Conservation (phyloP, 2,888 invertebrate genomes). For the Entomobrya proxima region DNA sequence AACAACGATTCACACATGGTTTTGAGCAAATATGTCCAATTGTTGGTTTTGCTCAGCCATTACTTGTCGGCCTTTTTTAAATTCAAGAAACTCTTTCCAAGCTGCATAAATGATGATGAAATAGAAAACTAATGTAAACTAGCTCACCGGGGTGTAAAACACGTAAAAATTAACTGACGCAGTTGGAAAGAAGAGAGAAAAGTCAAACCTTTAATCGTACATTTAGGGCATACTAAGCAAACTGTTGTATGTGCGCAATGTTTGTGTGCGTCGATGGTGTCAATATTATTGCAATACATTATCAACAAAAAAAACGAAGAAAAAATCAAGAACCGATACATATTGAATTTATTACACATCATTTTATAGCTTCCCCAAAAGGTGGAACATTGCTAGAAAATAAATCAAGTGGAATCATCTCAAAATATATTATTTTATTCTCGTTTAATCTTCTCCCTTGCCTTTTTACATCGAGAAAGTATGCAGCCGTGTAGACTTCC, state of each 20-base stretch:
- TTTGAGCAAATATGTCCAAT: too few species aligned
- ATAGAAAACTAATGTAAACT: conserved; percentile 47
- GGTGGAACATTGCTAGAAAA: conserved; percentile 54
- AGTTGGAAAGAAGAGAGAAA: conserved; percentile 27
- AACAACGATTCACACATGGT: too few species aligned
- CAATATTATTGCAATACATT: conserved; percentile 34
- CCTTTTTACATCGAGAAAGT: not conserved
- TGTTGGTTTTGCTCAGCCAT: not conserved
- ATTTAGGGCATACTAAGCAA: not conserved
- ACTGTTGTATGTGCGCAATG: conserved; percentile 3
- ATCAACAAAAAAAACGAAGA: not conserved
- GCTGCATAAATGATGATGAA: conserved; percentile 19
- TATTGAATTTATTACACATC: conserved; percentile 62
- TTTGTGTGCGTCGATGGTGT: not conserved
- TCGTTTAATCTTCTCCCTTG: conserved; percentile 23
- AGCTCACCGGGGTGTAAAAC: conserved; percentile 57
- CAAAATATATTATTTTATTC: conserved; percentile 57
- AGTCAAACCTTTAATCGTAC: not conserved
- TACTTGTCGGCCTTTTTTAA: conserved; percentile 43
- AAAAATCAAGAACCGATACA: not conserved
- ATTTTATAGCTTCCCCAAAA: conserved; percentile 61
- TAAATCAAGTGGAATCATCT: conserved; percentile 65
- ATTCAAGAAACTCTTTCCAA: not conserved
- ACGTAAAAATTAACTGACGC: conserved; percentile 44
- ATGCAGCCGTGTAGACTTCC: conserved; percentile 47